These are phyloP conservation scores for Propithecus deckenii DNA, from an alignment of 2,797 vertebrate species.

Conservation along the genomic window DNA sequence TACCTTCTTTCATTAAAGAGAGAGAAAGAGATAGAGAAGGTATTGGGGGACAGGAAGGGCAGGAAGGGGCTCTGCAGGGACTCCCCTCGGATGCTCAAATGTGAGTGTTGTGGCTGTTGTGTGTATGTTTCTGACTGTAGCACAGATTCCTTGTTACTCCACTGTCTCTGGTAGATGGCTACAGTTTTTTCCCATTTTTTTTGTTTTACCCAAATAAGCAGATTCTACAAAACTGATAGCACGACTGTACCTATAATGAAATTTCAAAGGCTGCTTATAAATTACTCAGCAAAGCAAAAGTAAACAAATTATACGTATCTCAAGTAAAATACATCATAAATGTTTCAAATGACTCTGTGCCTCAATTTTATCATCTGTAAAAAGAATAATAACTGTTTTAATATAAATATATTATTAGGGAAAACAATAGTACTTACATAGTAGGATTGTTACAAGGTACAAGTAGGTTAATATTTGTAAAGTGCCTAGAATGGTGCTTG, in stretches of 20 bases:
- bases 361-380: constrained; percentile 6
- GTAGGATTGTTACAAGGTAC: background rate
- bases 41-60: background rate
- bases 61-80: too few relatives aligned
- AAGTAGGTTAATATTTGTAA: constrained; percentile 15
- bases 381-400: background rate
- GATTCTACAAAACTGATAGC: background rate
- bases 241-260: background rate
- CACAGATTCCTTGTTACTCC: background rate
- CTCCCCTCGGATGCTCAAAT: too few relatives aligned
- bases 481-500: background rate
- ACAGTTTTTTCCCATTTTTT: background rate
- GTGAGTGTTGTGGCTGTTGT: background rate
- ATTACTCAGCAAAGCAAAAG: background rate
- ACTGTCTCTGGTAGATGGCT: background rate
- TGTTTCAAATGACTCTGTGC: background rate
- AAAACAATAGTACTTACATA: background rate
- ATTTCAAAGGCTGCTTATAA: background rate
- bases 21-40: background rate
- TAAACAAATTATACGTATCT: background rate
- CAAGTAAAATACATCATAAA: background rate
- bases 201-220: background rate
- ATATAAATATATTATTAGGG: background rate
- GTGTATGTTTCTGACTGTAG: background rate
- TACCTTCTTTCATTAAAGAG: background rate